Percentiles rank a stretch among this genome's conserved stretches.
Conservation (phyloP, 2,797 vertebrate species). For the Clamator glandarius region DNA sequence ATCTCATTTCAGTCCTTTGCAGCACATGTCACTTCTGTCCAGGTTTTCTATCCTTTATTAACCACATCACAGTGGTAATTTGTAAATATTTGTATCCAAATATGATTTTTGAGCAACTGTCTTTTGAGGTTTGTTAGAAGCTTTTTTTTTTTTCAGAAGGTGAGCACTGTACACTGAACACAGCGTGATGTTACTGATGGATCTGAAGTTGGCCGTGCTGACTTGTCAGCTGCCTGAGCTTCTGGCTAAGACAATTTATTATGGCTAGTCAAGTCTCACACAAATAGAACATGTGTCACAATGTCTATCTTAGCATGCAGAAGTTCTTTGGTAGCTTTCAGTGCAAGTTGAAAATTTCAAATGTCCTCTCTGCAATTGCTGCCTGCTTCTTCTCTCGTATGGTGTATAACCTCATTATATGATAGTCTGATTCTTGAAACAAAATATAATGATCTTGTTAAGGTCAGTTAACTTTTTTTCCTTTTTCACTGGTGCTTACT, state of each 20-base stretch:
- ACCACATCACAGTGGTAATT: not conserved
- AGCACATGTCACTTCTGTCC: not conserved
- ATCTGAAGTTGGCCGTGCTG: not conserved
- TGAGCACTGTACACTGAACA: not conserved
- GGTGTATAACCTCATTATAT: not conserved
- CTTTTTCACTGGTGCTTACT: not conserved
- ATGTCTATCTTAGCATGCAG: not conserved
- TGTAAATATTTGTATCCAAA: conserved; percentile 5
- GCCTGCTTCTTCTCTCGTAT: not conserved
- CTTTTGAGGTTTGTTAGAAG: not conserved
- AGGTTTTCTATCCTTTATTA: conserved; percentile 15
- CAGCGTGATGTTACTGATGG: not conserved
- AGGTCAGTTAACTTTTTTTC: not conserved
- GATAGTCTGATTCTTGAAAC: not conserved
- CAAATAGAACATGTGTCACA: not conserved
- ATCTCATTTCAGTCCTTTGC: conserved; percentile 22
- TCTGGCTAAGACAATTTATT: not conserved
- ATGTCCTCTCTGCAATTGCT: not conserved
- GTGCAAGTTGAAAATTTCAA: not conserved
- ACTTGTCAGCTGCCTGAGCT: not conserved
- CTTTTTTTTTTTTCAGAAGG: not conserved
- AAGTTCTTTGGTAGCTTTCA: not conserved
- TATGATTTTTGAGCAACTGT: conserved; percentile 9
- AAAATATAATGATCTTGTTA: not conserved
- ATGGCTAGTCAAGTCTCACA: not conserved